These are phyloP conservation scores for Athetis lepigone DNA, from an alignment of 2,888 invertebrate genomes.

Conservation along the genomic window DNA sequence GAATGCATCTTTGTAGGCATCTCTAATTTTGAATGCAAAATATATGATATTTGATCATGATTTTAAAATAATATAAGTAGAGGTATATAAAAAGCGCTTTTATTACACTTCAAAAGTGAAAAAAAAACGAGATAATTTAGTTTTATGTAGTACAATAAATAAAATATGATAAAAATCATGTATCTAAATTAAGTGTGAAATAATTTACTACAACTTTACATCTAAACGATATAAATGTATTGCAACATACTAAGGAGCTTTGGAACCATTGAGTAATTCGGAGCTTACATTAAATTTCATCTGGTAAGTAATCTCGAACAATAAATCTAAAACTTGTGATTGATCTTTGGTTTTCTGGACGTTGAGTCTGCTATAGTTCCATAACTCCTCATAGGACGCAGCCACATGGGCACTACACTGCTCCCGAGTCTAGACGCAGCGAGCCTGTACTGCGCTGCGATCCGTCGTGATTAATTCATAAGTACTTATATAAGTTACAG, in stretches of 20 bases:
- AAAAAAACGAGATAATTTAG: conserved; percentile 86
- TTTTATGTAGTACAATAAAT: conserved; percentile 86
- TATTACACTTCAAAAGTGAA: conserved; percentile 89
- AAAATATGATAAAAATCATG: conserved; percentile 86
- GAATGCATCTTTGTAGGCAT: conserved; percentile 86
- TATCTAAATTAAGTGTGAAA: conserved; percentile 89
- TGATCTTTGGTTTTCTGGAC: conserved; percentile 88
- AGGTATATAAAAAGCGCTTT: conserved; percentile 88
- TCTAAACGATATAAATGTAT: conserved; percentile 88
- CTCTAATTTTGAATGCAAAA: conserved; percentile 81
- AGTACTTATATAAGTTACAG: conserved; percentile 90
- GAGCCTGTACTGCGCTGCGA: conserved; percentile 68
- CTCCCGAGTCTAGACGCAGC: conserved; percentile 54
- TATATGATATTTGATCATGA: conserved; percentile 88
- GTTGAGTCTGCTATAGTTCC: conserved; percentile 82
- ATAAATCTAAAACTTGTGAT: conserved; percentile 86
- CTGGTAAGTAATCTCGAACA: conserved; percentile 83
- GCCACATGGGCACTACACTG: conserved; percentile 56
- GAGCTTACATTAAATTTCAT: conserved; percentile 80
- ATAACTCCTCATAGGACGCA: conserved; percentile 83
- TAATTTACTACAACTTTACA: conserved; percentile 90
- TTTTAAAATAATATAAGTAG: conserved; percentile 87
- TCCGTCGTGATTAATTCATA: conserved; percentile 82
- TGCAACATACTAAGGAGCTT: conserved; percentile 89
- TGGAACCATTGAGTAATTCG: conserved; percentile 87